Evolutionary conservation across 2,888 invertebrate species (phyloP).

Genomic region (Drosophila algonquin): DNA sequence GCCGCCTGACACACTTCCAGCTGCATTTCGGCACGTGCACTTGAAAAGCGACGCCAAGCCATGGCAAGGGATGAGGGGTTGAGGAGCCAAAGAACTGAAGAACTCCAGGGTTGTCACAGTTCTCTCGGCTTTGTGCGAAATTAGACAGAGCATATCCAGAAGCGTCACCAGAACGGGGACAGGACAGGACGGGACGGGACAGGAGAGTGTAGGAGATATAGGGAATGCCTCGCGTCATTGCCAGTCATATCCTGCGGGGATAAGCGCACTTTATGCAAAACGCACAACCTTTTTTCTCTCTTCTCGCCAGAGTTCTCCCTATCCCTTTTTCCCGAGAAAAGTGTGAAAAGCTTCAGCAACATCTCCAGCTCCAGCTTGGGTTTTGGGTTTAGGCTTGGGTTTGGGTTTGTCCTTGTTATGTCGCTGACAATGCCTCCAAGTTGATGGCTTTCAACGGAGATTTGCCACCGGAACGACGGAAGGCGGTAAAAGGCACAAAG

Average conservation of each 20-base stretch:
- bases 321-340: conserved; percentile 55
- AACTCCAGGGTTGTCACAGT: conserved; percentile 35
- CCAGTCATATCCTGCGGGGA: conserved; percentile 76
- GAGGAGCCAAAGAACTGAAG: conserved; percentile 17
- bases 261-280: conserved; percentile 77
- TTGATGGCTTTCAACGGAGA: conserved; percentile 75
- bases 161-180: conserved; percentile 40
- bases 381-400: not conserved
- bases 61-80: conserved; percentile 53
- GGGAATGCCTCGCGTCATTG: conserved; percentile 62
- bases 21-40: conserved; percentile 76
- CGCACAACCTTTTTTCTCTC: conserved; percentile 65
- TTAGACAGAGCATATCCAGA: conserved; percentile 64
- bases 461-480: conserved; percentile 52
- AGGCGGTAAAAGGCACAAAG: conserved; percentile 70
- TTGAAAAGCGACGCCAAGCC: conserved; percentile 64
- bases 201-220: conserved; percentile 6
- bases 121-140: conserved; percentile 62
- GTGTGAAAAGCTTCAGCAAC: conserved; percentile 63
- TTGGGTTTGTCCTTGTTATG: conserved; percentile 67
- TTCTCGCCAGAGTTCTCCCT: conserved; percentile 1
- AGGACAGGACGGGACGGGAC: not conserved
- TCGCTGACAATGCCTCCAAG: conserved; percentile 74
- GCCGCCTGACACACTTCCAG: conserved; percentile 72
- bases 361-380: conserved; percentile 3